Percentiles rank a stretch among this genome's conserved stretches.
phyloP scores from a whole-genome alignment of 1,140 invertebrate genomes.

The Pissodes strobi region DNA sequence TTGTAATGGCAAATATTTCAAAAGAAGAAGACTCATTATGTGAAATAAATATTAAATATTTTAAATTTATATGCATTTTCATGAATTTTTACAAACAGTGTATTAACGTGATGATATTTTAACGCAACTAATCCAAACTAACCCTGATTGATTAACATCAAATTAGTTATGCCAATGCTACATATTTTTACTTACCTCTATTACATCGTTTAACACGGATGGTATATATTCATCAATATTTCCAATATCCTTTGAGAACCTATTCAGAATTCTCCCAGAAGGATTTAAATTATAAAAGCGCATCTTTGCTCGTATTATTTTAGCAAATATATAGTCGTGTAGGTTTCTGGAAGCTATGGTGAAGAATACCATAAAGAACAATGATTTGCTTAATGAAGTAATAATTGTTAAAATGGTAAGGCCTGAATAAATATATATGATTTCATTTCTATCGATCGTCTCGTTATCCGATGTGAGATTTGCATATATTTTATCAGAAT shows the following conservation, averaged over 20 bases:
- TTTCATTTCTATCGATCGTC: conserved; percentile 41
- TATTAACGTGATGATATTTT: too few species aligned
- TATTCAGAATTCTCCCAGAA: conserved; percentile 60
- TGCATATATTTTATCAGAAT: conserved; percentile 25
- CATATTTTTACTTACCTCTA: conserved; percentile 38
- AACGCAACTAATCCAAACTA: too few species aligned
- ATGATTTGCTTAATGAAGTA: conserved; percentile 55
- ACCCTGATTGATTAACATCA: background rate
- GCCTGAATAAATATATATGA: conserved; percentile 59
- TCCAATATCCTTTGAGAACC: conserved; percentile 63
- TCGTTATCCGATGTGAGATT: conserved; percentile 32
- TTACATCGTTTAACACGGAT: conserved; percentile 45
- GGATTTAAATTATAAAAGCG: conserved; percentile 65
- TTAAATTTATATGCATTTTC: too few species aligned
- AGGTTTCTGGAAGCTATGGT: conserved; percentile 55
- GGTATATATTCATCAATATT: conserved; percentile 52
- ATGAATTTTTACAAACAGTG: too few species aligned
- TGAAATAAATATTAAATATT: too few species aligned
- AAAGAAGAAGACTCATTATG: too few species aligned
- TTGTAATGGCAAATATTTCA: too few species aligned
- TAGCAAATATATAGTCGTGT: conserved; percentile 69
- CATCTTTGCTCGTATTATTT: conserved; percentile 63
- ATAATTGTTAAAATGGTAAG: conserved; percentile 66
- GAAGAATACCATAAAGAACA: conserved; percentile 48
- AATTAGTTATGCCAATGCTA: background rate